Base-by-base conservation (phyloP, 2,797 vertebrate species). In the Chiroxiphia lanceolata region DNA sequence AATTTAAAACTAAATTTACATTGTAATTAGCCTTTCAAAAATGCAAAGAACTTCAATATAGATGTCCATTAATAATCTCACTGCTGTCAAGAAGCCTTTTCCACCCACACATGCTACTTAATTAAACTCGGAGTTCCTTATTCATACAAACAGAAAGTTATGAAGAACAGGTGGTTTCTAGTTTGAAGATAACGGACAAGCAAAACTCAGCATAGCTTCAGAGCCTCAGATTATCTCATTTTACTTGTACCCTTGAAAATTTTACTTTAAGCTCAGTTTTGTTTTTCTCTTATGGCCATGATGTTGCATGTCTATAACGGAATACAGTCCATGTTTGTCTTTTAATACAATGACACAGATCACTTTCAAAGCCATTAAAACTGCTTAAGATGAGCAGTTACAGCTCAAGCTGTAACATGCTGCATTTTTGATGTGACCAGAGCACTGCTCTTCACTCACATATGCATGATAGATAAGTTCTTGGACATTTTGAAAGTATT, bases 1-100 rank as follows among this genome's bases (percentile, higher is more conserved):
- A 98, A 98, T 98, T 98, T 97, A 97, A 98, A 98, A 96, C 95
- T 97, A 98, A 98, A 98, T 98, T 98, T 98, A 98, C 98, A 97
- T 97, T 97, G 93, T 98, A 98, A 98, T 98, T 98, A 98, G 97
- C 90, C 96, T 97, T 97, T 98, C 96, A 98, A 97, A 98, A 97
- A 97, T 97, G 96, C 96, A 96, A 98, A 97, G 96, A 97, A 97
- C 96, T 98, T 97, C 97, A 98, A 96, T 97, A 98, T 97, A 97
- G 96, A 96, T 97, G 98, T 97, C 97, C 98, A 98, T 98, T 98
- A 98, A 98, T 98, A 98, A 98, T 97, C 89, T 93, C 87, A 95
- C 89, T 96, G 96, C 97, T 97, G 96, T 96, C 77, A 21, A 90
- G 95, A 97, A 98, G 95, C 93, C 83, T 96, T 95, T 97, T 97